Base-by-base conservation (phyloP, 2,797 vertebrate genomes). In the Mormyrops attenuatus region DNA sequence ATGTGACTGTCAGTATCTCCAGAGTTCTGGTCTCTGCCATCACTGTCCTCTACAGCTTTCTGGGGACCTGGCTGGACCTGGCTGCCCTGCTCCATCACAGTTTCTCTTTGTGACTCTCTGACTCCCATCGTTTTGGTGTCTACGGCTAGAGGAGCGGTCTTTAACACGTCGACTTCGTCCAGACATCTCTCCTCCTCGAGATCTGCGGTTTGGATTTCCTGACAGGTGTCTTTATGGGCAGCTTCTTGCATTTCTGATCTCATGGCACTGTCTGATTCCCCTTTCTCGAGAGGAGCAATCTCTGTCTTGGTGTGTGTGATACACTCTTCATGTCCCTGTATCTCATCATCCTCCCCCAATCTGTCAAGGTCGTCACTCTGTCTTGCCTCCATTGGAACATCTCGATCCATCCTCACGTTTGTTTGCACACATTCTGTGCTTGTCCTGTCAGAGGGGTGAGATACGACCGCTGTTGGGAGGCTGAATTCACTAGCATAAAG, bases 101-200 rank as follows among this genome's bases (percentile, higher is more conserved):
- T n/a, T 52, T 84, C 41, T 44, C 89, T 77, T 47, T 50, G 87
- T 13, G 80, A 52, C 86, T 66, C 87, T 8, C 41, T 63, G 13
- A 52, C 50, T 84, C 73, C 84, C 41, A 17, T 30, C 0, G 22
- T 88, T 13, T 85, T 82, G 3, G 22, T 47, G 44, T 89, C 49
- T n/a, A 89, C 13, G 3, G 17, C 73, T 85, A 88, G 52, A 49
- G 50, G 38, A 22, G 77, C 53, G 88, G 82, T 87, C 52, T 73
- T 90, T 38, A 87, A 8, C 87, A 89, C 5, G 2, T 84, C 90
- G 13, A 1, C 52, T 86, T 89, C 88, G 41, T 91, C 88, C n/a
- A 41, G 38, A n/a, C 47, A 85, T 22, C 34, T 17, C 3, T 20
- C 80, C 89, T 88, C 6, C 9, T 52, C 66, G 6, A 86, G 44